Conservation (phyloP, 2,888 invertebrate species). For the Philaethria dido region DNA sequence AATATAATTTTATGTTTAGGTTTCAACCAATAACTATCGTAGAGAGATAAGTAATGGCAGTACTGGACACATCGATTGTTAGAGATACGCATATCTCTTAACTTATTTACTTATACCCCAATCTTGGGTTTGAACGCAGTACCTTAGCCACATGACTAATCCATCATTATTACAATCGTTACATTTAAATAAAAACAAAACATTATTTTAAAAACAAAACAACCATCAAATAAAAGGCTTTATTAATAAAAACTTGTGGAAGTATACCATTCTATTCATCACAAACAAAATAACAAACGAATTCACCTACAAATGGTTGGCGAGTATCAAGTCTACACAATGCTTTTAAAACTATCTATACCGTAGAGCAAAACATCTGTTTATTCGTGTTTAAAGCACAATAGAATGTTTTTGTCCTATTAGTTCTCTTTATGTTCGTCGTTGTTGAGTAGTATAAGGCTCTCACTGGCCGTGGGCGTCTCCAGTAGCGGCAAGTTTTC, state of each 20-base stretch:
- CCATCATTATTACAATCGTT: not conserved
- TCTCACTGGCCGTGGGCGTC: conserved; percentile 68
- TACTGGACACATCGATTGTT: no score
- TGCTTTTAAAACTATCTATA: conserved; percentile 28
- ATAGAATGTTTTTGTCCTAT: conserved; percentile 33
- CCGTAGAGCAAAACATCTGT: conserved; percentile 30
- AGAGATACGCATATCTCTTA: not conserved
- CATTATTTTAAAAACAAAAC: not conserved
- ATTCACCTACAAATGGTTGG: conserved; percentile 22
- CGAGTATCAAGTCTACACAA: conserved; percentile 25
- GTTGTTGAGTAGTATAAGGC: conserved; percentile 66
- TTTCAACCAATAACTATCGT: no score
- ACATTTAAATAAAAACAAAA: not conserved
- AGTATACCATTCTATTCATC: conserved; percentile 12
- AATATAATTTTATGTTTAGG: no score
- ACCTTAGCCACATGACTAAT: no score
- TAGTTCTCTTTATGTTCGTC: conserved; percentile 56
- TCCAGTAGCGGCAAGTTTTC: conserved; percentile 74
- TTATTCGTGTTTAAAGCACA: conserved; percentile 33
- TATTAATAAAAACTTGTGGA: conserved; percentile 28
- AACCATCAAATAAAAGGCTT: conserved; percentile 13
- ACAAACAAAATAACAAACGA: conserved; percentile 17
- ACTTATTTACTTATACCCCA: not conserved
- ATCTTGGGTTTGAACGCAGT: not conserved
- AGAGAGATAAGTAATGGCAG: no score